Percentiles rank a stretch among this genome's conserved stretches.
phyloP scores from a whole-genome alignment of 2,797 vertebrate genomes.

The Characodon lateralis region DNA sequence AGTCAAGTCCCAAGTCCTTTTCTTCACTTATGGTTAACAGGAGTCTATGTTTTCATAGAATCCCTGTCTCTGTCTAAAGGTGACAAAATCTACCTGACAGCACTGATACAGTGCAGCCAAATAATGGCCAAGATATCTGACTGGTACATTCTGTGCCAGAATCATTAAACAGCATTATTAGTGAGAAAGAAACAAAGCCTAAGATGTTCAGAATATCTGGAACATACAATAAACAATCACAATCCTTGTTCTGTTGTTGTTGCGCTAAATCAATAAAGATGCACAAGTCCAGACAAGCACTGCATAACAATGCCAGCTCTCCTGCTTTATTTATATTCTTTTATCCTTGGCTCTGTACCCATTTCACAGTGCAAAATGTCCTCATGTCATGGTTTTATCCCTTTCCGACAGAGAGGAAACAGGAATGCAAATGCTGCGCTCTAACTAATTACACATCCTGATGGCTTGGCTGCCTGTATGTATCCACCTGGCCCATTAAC shows the following conservation, averaged over 20 bases:
- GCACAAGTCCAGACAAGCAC: conserved; percentile 29
- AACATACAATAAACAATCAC: conserved; percentile 18
- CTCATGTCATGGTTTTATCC: conserved; percentile 21
- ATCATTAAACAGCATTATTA: background rate
- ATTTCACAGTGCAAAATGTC: conserved; percentile 32
- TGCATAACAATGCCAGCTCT: conserved; percentile 14
- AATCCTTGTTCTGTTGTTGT: conserved; percentile 24
- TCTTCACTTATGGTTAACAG: background rate
- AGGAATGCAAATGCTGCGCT: conserved; percentile 43
- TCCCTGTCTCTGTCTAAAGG: conserved; percentile 1
- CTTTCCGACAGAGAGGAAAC: conserved; percentile 33
- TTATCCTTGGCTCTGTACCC: conserved; percentile 8
- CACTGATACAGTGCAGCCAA: conserved; percentile 14
- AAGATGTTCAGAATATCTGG: conserved; percentile 6
- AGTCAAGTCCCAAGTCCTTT: background rate
- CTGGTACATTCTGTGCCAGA: background rate
- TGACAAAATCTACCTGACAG: conserved; percentile 15
- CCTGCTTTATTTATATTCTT: conserved; percentile 28
- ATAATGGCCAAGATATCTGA: conserved; percentile 9
- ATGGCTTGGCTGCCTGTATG: conserved; percentile 42
- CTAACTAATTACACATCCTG: conserved; percentile 61
- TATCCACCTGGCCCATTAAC: conserved; percentile 70
- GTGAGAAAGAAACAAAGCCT: background rate
- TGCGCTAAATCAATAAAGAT: conserved; percentile 39
- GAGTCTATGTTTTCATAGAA: no score